Evolutionary conservation across 2,888 invertebrate genomes (phyloP), one percentile per base, ranked within the genome.

Genomic region (Atherix ibis): DNA sequence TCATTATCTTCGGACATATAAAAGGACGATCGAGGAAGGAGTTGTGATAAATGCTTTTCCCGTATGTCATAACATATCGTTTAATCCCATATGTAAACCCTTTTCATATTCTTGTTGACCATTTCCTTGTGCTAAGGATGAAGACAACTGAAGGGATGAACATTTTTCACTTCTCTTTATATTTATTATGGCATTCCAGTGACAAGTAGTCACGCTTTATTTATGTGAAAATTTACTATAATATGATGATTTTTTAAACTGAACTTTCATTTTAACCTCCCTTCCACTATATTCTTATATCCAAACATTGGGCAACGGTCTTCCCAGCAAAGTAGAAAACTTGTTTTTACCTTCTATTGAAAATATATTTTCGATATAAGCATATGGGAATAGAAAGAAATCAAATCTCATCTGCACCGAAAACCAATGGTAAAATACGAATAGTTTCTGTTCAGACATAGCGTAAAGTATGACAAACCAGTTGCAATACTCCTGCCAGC

Each of bases 101-200:
- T 34, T 34, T 34, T 34, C 34, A 34, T 34, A 34, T 34, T 34
- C 27, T 34, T 25, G 34, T 16, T 34, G 34, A 29, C 15, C 33
- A 14, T 26, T 34, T 10, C 24, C 14, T 22, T 14, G 24, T 5
- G 22, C 13, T n/a, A 10, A 16, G 16, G n/a, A 29, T 29, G 14
- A 16, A 29, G 18, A 16, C 15, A 27, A 28, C 8, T 10, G 19
- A 27, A 22, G 29, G 10, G n/a, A 19, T n/a, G 17, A 24, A 34
- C 34, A 34, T 34, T 34, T 34, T 34, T 34, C 34, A 34, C 24
- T 15, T 17, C 24, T 28, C 15, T 8, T 9, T 29, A 29, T 34
- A 34, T 34, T 22, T 34, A 34, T 34, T 28, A 29, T 24, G 15
- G 18, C 18, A 25, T 29, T 18, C 16, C 17, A 29, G 28, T 28